A percentile compares a stretch with the other conserved stretches of the same genome.
Conservation (phyloP, 2,888 invertebrate species). For the Orthonevra nobilis region DNA sequence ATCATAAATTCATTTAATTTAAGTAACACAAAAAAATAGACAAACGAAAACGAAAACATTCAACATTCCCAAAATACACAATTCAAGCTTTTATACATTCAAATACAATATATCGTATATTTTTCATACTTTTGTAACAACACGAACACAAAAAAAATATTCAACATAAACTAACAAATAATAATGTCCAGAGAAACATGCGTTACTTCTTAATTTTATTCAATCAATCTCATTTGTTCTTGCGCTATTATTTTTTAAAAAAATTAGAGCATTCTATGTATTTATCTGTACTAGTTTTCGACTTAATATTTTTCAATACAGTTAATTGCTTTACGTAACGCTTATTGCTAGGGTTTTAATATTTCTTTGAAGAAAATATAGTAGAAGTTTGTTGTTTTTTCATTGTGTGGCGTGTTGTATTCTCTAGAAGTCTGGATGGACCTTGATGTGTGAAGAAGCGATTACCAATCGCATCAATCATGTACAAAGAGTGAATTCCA, state of each 20-base stretch:
- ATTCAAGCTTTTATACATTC: constrained; percentile 54
- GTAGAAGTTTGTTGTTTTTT: constrained; percentile 32
- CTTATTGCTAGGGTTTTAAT: constrained; percentile 30
- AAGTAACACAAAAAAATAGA: constrained; percentile 22
- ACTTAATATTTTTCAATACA: not conserved
- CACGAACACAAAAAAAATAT: constrained; percentile 40
- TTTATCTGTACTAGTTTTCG: too few relatives aligned
- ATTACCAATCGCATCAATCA: constrained; percentile 48
- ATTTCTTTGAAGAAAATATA: too few relatives aligned
- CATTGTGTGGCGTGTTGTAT: constrained; percentile 36
- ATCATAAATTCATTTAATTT: constrained; percentile 61
- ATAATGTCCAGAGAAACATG: constrained; percentile 23
- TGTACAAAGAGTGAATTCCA: constrained; percentile 65
- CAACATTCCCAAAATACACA: too few relatives aligned
- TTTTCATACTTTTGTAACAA: constrained; percentile 68
- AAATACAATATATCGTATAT: constrained; percentile 58
- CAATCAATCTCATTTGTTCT: too few relatives aligned
- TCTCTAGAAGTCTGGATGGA: constrained; percentile 4
- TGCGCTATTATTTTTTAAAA: too few relatives aligned
- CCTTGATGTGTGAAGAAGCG: constrained; percentile 26
- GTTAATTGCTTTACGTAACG: constrained; percentile 11
- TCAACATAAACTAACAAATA: constrained; percentile 32
- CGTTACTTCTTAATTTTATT: constrained; percentile 36
- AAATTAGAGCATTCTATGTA: too few relatives aligned
- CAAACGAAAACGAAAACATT: constrained; percentile 26